These are phyloP conservation scores for Ceratina australensis DNA, from an alignment of 1,140 invertebrate species.

Conservation along the genomic window DNA sequence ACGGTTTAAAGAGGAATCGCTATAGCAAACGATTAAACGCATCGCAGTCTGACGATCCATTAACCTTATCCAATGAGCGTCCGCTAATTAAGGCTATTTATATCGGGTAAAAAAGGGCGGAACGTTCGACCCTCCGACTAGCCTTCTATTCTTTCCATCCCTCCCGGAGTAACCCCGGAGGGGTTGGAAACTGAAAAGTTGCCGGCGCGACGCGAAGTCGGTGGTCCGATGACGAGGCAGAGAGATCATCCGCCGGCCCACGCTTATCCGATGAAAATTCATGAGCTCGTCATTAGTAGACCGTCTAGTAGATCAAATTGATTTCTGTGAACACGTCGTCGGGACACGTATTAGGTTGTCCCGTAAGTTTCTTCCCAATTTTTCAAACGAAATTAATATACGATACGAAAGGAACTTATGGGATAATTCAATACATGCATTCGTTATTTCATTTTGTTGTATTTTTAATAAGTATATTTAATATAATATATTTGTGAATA, in stretches of 20 bases:
- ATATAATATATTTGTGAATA: too few relatives aligned
- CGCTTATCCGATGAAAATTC: slow-evolving; percentile 53
- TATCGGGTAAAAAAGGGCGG: slow-evolving; percentile 57
- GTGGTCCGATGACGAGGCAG: slow-evolving; percentile 51
- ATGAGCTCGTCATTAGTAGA: slow-evolving; percentile 7
- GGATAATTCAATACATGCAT: too few relatives aligned
- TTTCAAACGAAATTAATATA: too few relatives aligned
- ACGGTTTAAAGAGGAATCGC: slow-evolving; percentile 40
- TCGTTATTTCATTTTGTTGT: too few relatives aligned
- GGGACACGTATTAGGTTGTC: too few relatives aligned
- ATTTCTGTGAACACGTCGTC: too few relatives aligned
- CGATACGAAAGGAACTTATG: too few relatives aligned
- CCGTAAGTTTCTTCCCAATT: too few relatives aligned
- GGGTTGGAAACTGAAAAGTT: slow-evolving; percentile 57
- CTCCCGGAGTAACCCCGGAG: slow-evolving; percentile 23
- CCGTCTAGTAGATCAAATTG: too few relatives aligned
- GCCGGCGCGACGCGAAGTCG: slow-evolving; percentile 1
- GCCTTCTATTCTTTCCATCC: slow-evolving; percentile 31
- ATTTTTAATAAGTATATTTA: too few relatives aligned
- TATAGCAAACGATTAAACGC: slow-evolving; percentile 47
- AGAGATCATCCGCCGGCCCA: slow-evolving; percentile 48
- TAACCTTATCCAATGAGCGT: slow-evolving; percentile 62
- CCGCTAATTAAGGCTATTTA: slow-evolving; percentile 69
- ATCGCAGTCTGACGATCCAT: slow-evolving; percentile 62
- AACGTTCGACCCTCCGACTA: slow-evolving; percentile 36